A percentile compares a stretch with the other conserved stretches of the same genome.
Evolutionary conservation across 2,113 vertebrate genomes (phyloP).

Genomic region (Tragulus kanchil): DNA sequence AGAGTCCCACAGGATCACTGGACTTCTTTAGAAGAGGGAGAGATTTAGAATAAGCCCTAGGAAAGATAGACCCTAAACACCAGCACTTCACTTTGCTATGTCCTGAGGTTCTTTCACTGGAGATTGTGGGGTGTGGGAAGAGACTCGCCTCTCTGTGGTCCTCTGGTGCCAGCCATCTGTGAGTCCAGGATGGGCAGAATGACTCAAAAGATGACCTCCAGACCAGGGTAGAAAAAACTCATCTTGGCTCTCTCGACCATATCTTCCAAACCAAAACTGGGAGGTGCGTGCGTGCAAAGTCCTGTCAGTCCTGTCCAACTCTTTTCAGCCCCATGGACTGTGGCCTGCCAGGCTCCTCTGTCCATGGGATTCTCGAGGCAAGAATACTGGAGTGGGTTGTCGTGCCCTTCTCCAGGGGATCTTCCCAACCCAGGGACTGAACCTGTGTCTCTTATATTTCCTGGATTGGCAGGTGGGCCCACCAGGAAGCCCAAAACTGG

Average conservation of each 20-base stretch:
- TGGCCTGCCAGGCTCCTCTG: too few species aligned
- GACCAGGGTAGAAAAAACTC: not conserved
- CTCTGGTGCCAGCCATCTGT: not conserved
- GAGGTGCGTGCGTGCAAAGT: not conserved
- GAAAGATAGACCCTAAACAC: not conserved
- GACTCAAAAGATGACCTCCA: not conserved
- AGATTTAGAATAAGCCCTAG: not conserved
- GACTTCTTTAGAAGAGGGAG: not conserved
- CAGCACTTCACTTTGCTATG: fast-evolving
- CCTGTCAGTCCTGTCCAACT: too few species aligned
- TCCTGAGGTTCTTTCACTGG: not conserved
- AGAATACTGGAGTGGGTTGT: too few species aligned
- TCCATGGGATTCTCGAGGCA: too few species aligned
- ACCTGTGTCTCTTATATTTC: too few species aligned
- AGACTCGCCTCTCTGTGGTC: fast-evolving
- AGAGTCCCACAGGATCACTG: not conserved
- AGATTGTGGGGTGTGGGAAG: too few species aligned
- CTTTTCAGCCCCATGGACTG: too few species aligned
- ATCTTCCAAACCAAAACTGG: not conserved
- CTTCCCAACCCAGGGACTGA: too few species aligned
- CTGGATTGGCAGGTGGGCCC: too few species aligned
- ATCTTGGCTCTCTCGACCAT: not conserved
- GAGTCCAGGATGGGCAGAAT: not conserved
- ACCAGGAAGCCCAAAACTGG: not conserved
- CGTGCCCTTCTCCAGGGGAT: too few species aligned